Percentiles rank a stretch among this genome's conserved stretches.
Evolutionary conservation across 2,797 vertebrate genomes (phyloP).

Genomic region (Labeo calbasu): DNA sequence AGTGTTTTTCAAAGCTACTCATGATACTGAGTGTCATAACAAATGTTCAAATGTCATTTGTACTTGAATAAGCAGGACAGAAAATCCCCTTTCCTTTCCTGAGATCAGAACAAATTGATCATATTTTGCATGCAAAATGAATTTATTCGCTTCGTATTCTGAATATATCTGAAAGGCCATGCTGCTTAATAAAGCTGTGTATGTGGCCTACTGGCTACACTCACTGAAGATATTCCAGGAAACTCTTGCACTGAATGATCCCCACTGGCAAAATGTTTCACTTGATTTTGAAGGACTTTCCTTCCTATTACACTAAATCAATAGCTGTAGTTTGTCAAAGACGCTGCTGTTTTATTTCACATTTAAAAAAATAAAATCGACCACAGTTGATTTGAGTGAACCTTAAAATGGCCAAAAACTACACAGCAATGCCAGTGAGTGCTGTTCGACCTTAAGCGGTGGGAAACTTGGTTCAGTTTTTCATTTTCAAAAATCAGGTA

Average conservation of each 20-base stretch:
- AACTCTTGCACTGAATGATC: background rate
- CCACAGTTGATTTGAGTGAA: background rate
- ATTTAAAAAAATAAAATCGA: background rate
- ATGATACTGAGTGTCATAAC: slow-evolving; percentile 29
- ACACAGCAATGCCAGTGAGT: slow-evolving; percentile 1
- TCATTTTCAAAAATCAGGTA: slow-evolving; percentile 69
- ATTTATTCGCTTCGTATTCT: background rate
- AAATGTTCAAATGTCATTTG: slow-evolving; percentile 19
- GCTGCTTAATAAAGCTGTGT: background rate
- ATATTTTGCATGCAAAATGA: slow-evolving; percentile 1
- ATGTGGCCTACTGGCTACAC: background rate
- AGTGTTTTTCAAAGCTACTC: slow-evolving; percentile 1
- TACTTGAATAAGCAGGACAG: slow-evolving; percentile 28
- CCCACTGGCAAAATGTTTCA: slow-evolving; percentile 7
- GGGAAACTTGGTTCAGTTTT: slow-evolving; percentile 65
- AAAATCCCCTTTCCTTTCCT: slow-evolving; percentile 34
- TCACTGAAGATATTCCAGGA: slow-evolving; percentile 19
- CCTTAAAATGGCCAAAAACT: background rate
- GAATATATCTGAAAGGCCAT: background rate
- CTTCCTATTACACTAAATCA: background rate
- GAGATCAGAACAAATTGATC: slow-evolving; percentile 33
- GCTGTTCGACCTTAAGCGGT: slow-evolving; percentile 56
- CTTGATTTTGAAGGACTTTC: slow-evolving; percentile 17
- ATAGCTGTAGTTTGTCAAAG: background rate
- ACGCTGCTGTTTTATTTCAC: background rate